Base-by-base conservation (phyloP, 2,797 vertebrate genomes). In the Neoniphon sammara region DNA sequence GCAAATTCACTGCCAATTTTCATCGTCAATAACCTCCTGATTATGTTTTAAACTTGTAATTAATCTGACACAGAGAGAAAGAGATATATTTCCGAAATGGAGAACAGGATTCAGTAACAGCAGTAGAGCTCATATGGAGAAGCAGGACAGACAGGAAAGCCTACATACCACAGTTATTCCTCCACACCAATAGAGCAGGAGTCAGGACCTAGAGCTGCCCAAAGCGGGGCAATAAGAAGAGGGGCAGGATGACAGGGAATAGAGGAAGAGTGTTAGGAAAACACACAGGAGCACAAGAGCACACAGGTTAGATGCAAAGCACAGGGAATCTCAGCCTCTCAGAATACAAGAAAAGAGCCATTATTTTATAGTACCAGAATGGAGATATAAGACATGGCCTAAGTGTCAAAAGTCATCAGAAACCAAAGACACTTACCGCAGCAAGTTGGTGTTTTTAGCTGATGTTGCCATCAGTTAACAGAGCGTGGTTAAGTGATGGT, bases 101-200 rank as follows among this genome's bases (percentile, higher is more conserved):
- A 71, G 53, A 65, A 60, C 17, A 27, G 23, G 56, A 30, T 50
- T 72, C 18, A 61, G 66, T 61, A 49, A 25, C 66, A 70, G 57
- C 65, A 64, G 75, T 49, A 57, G 27, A 73, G 65, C 57, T 71
- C 34, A 20, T 30, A 74, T 59, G 68, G 70, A 85, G 77, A 91
- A 77, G 80, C 71, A 77, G 79, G 85, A 86, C 87, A 77, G 91
- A 88, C 75, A 90, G 84, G 75, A 88, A 86, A 90, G 83, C 86
- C 85, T 86, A 96, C 96, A 69, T 97, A 97, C 96, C 96, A 90
- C 88, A 84, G 89, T 97, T 95, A 98, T 85, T 98, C 97, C 93
- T 97, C 97, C 95, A 97, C 94, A 94, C 96, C 97, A 93, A 97
- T 93, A 93, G 96, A 97, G 93, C 96, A 97, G 94, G 96, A 95